Conservation (phyloP, 2,797 vertebrate genomes). For the Oreortyx pictus region DNA sequence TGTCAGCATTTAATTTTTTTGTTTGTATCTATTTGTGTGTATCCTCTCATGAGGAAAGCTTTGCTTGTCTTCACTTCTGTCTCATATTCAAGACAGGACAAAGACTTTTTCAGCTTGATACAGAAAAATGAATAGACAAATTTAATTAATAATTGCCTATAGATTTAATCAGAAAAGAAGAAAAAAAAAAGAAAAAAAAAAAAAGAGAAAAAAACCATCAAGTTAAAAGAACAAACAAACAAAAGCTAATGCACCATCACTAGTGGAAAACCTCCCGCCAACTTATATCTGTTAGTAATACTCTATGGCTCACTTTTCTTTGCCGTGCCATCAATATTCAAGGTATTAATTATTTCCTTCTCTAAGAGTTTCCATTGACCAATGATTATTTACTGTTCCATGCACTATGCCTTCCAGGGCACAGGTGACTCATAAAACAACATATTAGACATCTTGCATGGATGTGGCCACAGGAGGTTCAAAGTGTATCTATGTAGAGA, state of each 20-base stretch:
- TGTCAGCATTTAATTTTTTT: not conserved
- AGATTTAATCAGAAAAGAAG: not conserved
- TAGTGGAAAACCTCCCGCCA: not conserved
- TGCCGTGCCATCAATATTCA: not conserved
- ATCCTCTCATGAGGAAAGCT: not conserved
- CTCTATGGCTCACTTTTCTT: not conserved
- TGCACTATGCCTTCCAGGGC: not conserved
- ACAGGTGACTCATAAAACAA: not conserved
- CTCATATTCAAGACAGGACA: not conserved
- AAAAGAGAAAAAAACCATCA: too few relatives aligned
- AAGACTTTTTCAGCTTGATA: not conserved
- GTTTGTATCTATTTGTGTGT: fast-evolving
- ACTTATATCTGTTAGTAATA: not conserved
- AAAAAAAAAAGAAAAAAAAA: not conserved
- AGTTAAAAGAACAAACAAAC: not conserved
- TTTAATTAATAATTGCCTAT: not conserved
- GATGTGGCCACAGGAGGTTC: not conserved
- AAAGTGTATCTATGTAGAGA: not conserved
- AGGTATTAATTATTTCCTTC: not conserved
- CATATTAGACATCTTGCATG: not conserved
- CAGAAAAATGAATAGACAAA: not conserved
- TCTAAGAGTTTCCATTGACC: not conserved
- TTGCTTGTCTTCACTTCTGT: not conserved
- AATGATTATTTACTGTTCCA: not conserved
- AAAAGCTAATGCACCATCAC: not conserved